phyloP scores from a whole-genome alignment of 2,888 invertebrate species.

The Catotricha subobsoleta region DNA sequence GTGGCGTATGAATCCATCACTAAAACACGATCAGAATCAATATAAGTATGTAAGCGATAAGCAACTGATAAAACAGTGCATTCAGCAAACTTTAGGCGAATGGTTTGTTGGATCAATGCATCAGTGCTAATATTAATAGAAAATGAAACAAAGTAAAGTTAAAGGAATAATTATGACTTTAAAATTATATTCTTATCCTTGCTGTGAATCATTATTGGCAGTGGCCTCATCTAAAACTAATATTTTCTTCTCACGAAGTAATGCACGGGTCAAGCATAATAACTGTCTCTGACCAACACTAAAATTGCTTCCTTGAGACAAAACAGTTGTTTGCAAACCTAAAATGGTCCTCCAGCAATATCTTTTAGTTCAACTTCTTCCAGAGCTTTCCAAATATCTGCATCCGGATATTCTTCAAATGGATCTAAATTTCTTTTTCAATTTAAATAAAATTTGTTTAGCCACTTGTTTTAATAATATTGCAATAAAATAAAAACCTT shows the following conservation, averaged over 20 bases:
- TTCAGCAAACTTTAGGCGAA: conserved; percentile 48
- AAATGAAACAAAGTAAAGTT: background rate
- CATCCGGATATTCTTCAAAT: conserved; percentile 50
- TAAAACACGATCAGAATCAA: conserved; percentile 68
- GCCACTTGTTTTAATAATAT: too few relatives aligned
- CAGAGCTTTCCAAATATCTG: conserved; percentile 48
- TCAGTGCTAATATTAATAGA: conserved; percentile 48
- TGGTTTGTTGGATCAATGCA: conserved; percentile 58
- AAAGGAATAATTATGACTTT: background rate
- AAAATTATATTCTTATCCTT: conserved; percentile 6
- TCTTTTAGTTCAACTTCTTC: conserved; percentile 49
- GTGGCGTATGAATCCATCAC: conserved; percentile 57
- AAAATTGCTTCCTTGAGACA: conserved; percentile 39
- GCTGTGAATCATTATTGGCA: conserved; percentile 41
- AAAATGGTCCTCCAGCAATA: conserved; percentile 28
- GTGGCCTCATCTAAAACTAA: conserved; percentile 53
- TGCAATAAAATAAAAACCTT: too few relatives aligned
- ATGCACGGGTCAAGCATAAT: conserved; percentile 66
- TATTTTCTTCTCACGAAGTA: conserved; percentile 57
- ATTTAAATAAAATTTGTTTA: too few relatives aligned
- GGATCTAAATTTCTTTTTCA: conserved; percentile 50
- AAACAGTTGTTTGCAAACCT: conserved; percentile 35
- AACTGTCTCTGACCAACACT: conserved; percentile 49
- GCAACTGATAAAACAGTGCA: conserved; percentile 77
- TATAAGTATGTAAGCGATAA: conserved; percentile 73